Evolutionary conservation across 2,113 vertebrate genomes (phyloP).

Genomic region (Dryoscopus gambensis): DNA sequence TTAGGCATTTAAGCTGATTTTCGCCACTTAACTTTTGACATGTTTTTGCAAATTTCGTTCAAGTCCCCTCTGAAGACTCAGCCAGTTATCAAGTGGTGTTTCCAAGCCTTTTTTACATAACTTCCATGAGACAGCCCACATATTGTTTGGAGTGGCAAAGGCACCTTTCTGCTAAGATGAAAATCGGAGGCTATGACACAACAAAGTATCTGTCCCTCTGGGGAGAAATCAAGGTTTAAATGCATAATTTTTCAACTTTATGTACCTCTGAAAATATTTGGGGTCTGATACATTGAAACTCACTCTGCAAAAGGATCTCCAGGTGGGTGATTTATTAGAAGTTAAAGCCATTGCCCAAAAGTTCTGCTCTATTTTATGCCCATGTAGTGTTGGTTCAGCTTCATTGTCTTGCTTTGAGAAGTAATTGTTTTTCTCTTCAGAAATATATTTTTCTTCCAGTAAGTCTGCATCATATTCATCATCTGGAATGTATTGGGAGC

Average conservation of each 20-base stretch:
- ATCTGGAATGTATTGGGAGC: conserved; percentile 60
- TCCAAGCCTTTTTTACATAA: conserved; percentile 12
- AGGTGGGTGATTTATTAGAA: conserved; percentile 46
- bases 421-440: conserved; percentile 45
- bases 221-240: neutral
- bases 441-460: conserved; percentile 55
- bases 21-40: conserved; percentile 62
- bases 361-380: conserved; percentile 34
- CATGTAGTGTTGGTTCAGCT: neutral
- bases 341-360: neutral
- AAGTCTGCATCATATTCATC: conserved; percentile 60
- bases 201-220: neutral
- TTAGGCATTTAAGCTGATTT: conserved; percentile 66
- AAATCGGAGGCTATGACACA: neutral
- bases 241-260: neutral
- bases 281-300: neutral
- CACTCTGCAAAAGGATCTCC: neutral
- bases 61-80: conserved; percentile 8
- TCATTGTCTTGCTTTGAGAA: conserved; percentile 38
- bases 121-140: neutral
- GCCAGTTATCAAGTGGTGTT: neutral
- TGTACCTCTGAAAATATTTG: conserved; percentile 8
- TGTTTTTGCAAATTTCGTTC: conserved; percentile 48
- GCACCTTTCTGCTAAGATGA: neutral
- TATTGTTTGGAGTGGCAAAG: neutral